These are phyloP conservation scores for Ametastegia equiseti DNA, from an alignment of 2,888 invertebrate genomes.

Conservation along the genomic window DNA sequence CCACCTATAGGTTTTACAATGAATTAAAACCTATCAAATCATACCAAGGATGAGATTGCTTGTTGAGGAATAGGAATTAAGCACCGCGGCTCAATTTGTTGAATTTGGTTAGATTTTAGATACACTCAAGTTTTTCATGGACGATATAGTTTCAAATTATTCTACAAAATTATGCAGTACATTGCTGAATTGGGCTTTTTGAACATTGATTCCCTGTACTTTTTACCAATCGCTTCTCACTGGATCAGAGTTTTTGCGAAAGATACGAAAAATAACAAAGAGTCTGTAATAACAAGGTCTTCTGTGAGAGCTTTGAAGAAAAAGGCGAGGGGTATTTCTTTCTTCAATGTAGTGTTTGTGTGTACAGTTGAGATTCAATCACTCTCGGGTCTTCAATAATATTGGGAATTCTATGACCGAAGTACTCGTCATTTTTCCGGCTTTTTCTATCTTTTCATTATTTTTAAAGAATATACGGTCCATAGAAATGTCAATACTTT, in stretches of 20 bases:
- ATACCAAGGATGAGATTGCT: neutral
- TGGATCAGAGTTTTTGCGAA: neutral
- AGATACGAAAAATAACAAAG: too few relatives aligned
- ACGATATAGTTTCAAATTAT: neutral
- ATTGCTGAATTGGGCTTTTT: neutral
- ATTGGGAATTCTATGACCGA: slow-evolving; percentile 1
- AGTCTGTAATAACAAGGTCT: too few relatives aligned
- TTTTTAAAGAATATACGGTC: neutral
- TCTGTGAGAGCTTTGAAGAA: too few relatives aligned
- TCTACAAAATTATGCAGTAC: neutral
- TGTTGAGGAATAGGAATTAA: neutral
- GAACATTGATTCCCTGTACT: neutral
- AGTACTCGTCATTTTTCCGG: neutral
- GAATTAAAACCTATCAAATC: neutral
- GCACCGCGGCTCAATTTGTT: too few relatives aligned
- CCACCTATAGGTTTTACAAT: neutral
- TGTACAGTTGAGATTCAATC: neutral
- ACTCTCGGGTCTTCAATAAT: neutral
- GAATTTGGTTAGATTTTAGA: neutral
- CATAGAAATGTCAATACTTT: slow-evolving; percentile 5
- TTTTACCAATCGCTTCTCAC: neutral
- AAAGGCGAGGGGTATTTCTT: neutral
- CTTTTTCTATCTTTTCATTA: slow-evolving; percentile 13
- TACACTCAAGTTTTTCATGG: neutral
- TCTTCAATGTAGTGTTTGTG: neutral